Base-by-base conservation (phyloP, 1,140 invertebrate genomes). In the Trissolcus basalis region DNA sequence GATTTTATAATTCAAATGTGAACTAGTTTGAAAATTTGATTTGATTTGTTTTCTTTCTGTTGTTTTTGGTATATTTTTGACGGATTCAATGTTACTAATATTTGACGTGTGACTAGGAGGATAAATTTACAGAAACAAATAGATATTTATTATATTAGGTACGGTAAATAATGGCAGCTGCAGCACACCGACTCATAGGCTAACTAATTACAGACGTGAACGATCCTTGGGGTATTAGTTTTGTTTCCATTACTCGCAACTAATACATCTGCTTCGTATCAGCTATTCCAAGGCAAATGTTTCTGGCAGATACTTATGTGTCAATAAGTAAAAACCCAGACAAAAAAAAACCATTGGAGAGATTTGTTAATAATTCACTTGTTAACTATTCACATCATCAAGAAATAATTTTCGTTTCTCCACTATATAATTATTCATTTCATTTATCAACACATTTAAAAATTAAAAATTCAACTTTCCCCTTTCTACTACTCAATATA, bases 201-300 rank as follows among this genome's bases (percentile, higher is more conserved):
- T 48, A 61, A 55, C 44, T 70, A 70, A 70, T 61, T 70, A 70
- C 58, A 61, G 51, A 61, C 47, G 56, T 55, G 58, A 61, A 70
- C 47, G 45, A 50, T 61, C 67, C 67, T 61, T 55, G 51, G 67
- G 67, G 50, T 70, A 56, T 70, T 70, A 50, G 67, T 70, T 70
- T 56, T 70, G 58, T 56, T 56, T 61, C 51, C 50, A 61, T 70
- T 56, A 44, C 56, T 0, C 44, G 44, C 55, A 53, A 58, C 63
- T 67, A 68, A 67, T 67, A 51, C 54, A 58, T 67, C 15, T 48
- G 16, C 19, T 50, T 27, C 2, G 19, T 27, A 27, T 27, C 2
- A 6, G 19, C 44, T 58, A 41, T 53, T 65, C 41, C 8, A 56
- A 58, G 10, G 44, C 13, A 44, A 32, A 43, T 13, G 50, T 58